Evolutionary conservation across 1,140 invertebrate genomes (phyloP).

Genomic region (Elymnias hypermnestra): DNA sequence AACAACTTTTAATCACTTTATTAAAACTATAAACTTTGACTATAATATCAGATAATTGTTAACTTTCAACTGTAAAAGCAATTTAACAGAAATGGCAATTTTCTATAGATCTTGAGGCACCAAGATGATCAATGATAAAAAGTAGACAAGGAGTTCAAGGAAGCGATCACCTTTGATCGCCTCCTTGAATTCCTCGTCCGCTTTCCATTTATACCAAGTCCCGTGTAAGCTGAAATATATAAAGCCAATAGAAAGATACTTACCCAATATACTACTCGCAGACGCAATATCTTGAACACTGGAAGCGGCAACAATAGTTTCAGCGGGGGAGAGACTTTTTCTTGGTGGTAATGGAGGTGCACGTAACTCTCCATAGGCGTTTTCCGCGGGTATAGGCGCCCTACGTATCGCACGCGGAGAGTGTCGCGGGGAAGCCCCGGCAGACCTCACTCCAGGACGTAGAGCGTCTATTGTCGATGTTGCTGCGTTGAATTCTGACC

Average conservation of each 20-base stretch:
- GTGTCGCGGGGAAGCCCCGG: conserved; percentile 53
- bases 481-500: conserved; percentile 78
- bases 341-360: conserved; percentile 66
- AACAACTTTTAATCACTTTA: too few relatives aligned
- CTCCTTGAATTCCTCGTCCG: too few relatives aligned
- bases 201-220: too few relatives aligned
- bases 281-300: conserved; percentile 57
- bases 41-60: too few relatives aligned
- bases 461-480: conserved; percentile 78
- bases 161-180: too few relatives aligned
- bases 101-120: too few relatives aligned
- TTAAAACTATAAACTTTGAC: too few relatives aligned
- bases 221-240: too few relatives aligned
- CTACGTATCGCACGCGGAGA: conserved; percentile 50
- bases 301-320: conserved; percentile 44
- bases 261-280: conserved; percentile 37
- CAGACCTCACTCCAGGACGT: conserved; percentile 51
- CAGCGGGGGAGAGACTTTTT: conserved; percentile 63
- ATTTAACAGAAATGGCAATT: too few relatives aligned
- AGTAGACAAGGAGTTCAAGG: too few relatives aligned
- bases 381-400: conserved; percentile 43
- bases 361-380: conserved; percentile 66
- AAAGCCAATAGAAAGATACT: neutral
- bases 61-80: too few relatives aligned
- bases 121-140: too few relatives aligned